phyloP scores from a whole-genome alignment of 2,888 invertebrate species.

The Monochamus alternatus region DNA sequence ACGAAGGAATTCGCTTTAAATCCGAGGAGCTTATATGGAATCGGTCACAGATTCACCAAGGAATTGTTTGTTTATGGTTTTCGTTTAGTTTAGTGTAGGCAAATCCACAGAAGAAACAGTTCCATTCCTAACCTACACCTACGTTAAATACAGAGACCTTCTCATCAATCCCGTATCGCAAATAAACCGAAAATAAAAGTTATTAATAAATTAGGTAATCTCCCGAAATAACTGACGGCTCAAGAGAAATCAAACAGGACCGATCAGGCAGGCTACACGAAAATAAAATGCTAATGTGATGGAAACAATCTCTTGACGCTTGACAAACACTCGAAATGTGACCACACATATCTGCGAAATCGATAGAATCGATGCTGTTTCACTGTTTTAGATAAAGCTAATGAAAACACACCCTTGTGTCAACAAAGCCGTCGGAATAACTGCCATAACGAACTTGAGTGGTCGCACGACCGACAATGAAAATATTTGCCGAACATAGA shows the following conservation, averaged over 20 bases:
- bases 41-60: too few species aligned
- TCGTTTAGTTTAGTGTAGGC: too few species aligned
- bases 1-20: too few species aligned
- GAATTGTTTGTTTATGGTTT: too few species aligned
- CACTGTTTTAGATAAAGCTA: conserved; percentile 13
- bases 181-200: background rate
- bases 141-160: background rate
- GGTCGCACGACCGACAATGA: too few species aligned
- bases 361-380: conserved; percentile 5
- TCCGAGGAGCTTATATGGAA: too few species aligned
- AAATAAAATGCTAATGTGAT: background rate
- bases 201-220: background rate
- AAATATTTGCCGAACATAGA: too few species aligned
- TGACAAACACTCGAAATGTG: background rate
- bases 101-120: too few species aligned
- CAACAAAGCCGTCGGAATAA: background rate
- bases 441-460: background rate
- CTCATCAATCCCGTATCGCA: background rate
- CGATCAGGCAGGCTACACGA: background rate
- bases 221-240: background rate
- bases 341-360: background rate
- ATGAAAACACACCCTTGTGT: conserved; percentile 14
- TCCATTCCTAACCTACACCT: background rate
- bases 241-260: background rate
- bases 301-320: background rate